Percentiles rank a stretch among this genome's conserved stretches.
These are phyloP conservation scores for Lordiphosa collinella DNA, from an alignment of 1,140 invertebrate species.

Conservation along the genomic window DNA sequence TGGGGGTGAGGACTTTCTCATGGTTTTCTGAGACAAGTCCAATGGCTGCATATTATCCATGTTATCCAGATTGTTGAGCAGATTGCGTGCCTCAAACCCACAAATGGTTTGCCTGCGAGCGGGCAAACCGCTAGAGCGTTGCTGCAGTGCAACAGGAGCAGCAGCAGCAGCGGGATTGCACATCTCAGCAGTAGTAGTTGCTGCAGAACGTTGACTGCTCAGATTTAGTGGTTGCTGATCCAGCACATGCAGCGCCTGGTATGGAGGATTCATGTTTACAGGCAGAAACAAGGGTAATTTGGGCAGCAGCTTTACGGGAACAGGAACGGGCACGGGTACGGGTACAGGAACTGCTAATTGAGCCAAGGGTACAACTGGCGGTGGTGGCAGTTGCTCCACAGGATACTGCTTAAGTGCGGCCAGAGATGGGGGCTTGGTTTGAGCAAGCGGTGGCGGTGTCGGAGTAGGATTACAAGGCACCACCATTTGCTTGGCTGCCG, in stretches of 20 bases:
- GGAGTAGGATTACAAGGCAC: slow-evolving; percentile 1
- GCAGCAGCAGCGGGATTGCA: no score
- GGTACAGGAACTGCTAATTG: background rate
- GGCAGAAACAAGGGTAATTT: slow-evolving; percentile 56
- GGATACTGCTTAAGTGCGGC: slow-evolving; percentile 36
- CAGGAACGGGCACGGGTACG: slow-evolving; percentile 6
- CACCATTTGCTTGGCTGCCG: slow-evolving; percentile 53
- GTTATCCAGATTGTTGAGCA: slow-evolving; percentile 37
- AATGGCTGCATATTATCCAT: slow-evolving; percentile 70
- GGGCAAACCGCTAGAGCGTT: slow-evolving; percentile 40
- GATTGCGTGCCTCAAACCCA: slow-evolving; percentile 67
- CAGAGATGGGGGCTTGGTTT: slow-evolving; percentile 10
- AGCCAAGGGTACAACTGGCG: background rate
- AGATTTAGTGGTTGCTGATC: slow-evolving; percentile 61
- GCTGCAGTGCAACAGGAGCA: slow-evolving; percentile 17
- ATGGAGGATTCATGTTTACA: no score
- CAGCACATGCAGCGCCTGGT: slow-evolving; percentile 26
- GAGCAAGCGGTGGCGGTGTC: no score
- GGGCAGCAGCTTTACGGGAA: slow-evolving; percentile 18
- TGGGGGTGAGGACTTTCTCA: slow-evolving; percentile 32
- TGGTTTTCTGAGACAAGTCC: slow-evolving; percentile 64
- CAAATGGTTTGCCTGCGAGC: slow-evolving; percentile 68
- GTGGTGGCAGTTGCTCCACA: background rate
- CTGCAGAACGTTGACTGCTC: slow-evolving; percentile 36
- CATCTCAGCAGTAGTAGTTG: no score